A percentile compares a stretch with the other conserved stretches of the same genome.
These are phyloP conservation scores for Elmis aenea DNA, from an alignment of 2,888 invertebrate species.

Conservation along the genomic window DNA sequence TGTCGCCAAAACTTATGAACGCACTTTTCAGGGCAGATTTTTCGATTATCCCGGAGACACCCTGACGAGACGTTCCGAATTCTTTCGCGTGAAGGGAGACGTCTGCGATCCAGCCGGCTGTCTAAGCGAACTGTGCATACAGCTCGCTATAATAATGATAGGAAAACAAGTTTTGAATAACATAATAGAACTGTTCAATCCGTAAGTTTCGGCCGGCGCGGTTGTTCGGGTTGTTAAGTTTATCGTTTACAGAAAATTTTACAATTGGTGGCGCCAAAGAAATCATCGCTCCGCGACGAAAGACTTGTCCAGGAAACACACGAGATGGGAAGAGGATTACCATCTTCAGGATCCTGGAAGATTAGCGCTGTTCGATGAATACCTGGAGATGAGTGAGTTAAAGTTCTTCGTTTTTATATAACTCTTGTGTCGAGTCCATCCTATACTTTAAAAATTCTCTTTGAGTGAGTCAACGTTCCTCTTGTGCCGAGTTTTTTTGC, in stretches of 20 bases:
- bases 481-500: too few species aligned
- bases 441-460: too few species aligned
- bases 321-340: constrained; percentile 92
- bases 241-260: constrained; percentile 60
- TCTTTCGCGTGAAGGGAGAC: constrained; percentile 72
- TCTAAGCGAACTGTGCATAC: constrained; percentile 85
- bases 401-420: background rate
- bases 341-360: constrained; percentile 85
- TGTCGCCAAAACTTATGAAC: too few species aligned
- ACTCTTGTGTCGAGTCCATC: too few species aligned
- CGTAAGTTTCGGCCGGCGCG: constrained; percentile 57
- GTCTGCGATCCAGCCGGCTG: constrained; percentile 92
- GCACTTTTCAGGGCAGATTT: constrained; percentile 83
- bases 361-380: constrained; percentile 91
- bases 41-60: constrained; percentile 84
- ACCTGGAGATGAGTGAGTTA: constrained; percentile 91
- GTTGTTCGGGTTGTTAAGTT: background rate
- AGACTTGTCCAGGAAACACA: constrained; percentile 66
- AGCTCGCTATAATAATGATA: constrained; percentile 89
- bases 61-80: constrained; percentile 66
- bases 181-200: constrained; percentile 83
- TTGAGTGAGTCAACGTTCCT: too few species aligned
- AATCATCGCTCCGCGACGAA: constrained; percentile 72
- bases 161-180: constrained; percentile 94
- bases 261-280: constrained; percentile 86